Conservation (phyloP, 2,888 invertebrate genomes). For the Ypsolopha scabrella region DNA sequence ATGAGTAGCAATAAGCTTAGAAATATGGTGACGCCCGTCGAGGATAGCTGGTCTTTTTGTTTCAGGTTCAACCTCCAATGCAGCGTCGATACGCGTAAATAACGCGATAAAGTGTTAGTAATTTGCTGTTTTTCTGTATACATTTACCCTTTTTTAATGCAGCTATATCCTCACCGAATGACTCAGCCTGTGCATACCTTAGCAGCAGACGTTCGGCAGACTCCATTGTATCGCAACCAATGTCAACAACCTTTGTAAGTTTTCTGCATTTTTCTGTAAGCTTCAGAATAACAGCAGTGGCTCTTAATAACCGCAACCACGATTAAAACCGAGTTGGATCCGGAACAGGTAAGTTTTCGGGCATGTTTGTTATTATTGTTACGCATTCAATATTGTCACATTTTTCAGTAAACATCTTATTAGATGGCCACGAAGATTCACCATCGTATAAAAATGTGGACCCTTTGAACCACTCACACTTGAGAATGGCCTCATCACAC, state of each 20-base stretch:
- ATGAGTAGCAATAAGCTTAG: conserved; percentile 1
- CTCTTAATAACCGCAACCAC: conserved; percentile 7
- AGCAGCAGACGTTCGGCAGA: conserved; percentile 5
- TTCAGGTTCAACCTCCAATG: conserved; percentile 1
- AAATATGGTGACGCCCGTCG: background rate
- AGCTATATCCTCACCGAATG: background rate
- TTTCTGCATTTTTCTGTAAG: conserved; percentile 3
- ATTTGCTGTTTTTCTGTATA: background rate
- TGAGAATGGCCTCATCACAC: background rate
- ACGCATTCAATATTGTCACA: background rate
- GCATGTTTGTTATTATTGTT: too few relatives aligned
- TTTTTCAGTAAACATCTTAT: background rate
- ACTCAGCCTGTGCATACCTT: conserved; percentile 2
- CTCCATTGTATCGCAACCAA: background rate
- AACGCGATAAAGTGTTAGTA: conserved; percentile 4
- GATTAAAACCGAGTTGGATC: conserved; percentile 8
- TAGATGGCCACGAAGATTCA: background rate
- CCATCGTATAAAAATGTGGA: background rate
- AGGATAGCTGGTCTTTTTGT: conserved; percentile 10
- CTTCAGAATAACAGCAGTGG: conserved; percentile 3
- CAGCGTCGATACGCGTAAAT: conserved; percentile 12
- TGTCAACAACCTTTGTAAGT: background rate
- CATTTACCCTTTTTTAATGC: background rate
- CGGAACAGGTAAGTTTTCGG: too few relatives aligned
- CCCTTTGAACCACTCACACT: background rate